A percentile compares a stretch with the other conserved stretches of the same genome.
Evolutionary conservation across 2,113 vertebrate genomes (phyloP).

Genomic region (Gymnocephalus cernua): DNA sequence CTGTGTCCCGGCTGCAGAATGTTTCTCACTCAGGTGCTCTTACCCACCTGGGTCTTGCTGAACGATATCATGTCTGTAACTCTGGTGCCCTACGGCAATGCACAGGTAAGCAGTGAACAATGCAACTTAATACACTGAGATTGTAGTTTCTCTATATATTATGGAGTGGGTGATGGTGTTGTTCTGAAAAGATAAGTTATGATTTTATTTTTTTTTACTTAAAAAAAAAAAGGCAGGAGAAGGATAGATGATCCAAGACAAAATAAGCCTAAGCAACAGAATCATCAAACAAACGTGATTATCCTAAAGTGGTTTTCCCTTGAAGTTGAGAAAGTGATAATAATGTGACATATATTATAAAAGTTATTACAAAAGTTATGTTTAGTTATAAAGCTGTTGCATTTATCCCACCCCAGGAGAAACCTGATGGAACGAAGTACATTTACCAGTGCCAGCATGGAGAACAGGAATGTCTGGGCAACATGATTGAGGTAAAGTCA

Average conservation of each 20-base stretch:
- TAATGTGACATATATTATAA: background rate
- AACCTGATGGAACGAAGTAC: slow-evolving; percentile 77
- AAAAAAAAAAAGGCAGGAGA: background rate
- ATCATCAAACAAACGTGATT: background rate
- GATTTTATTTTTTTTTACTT: background rate
- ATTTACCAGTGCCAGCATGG: slow-evolving; percentile 92
- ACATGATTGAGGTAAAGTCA: slow-evolving; percentile 91
- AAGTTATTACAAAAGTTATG: too few relatives aligned
- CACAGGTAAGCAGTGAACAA: slow-evolving; percentile 80
- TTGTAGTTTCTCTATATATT: background rate
- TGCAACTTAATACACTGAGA: background rate
- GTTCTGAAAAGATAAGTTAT: background rate
- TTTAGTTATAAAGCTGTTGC: background rate
- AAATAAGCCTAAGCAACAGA: background rate
- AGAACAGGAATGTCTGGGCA: slow-evolving; percentile 89
- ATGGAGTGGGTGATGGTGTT: background rate
- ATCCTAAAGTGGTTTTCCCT: background rate
- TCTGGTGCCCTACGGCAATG: slow-evolving; percentile 93
- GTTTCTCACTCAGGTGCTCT: slow-evolving; percentile 83
- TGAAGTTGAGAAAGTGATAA: background rate
- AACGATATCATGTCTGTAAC: slow-evolving; percentile 81
- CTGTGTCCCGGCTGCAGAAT: slow-evolving; percentile 86
- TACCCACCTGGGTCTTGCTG: slow-evolving; percentile 88
- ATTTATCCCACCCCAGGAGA: slow-evolving; percentile 84
- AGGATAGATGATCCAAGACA: background rate